Evolutionary conservation across 2,888 invertebrate species (phyloP).

Genomic region (Ligdia adustata): DNA sequence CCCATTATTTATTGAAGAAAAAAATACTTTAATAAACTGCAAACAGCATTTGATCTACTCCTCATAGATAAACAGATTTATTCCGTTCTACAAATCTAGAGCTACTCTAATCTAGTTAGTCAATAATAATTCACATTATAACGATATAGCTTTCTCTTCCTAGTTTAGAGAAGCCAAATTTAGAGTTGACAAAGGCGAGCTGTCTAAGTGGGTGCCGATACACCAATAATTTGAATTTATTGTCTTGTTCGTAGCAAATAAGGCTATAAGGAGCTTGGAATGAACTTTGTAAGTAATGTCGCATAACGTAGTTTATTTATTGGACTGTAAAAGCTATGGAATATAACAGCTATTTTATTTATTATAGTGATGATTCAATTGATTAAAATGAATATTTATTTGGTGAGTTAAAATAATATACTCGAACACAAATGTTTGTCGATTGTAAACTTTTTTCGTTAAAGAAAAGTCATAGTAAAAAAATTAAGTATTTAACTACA

Average conservation of each 20-base stretch:
- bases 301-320: constrained; percentile 6
- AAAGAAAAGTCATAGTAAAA: too few species aligned
- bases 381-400: too few species aligned
- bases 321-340: too few species aligned
- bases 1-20: too few species aligned
- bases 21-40: too few species aligned
- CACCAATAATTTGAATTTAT: constrained; percentile 35
- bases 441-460: too few species aligned
- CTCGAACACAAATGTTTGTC: too few species aligned
- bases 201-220: constrained; percentile 32
- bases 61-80: too few species aligned
- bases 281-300: neutral
- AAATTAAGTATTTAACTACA: too few species aligned
- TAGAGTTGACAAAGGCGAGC: constrained; percentile 23
- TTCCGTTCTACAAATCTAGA: too few species aligned
- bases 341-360: neutral
- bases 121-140: neutral
- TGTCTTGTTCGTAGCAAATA: constrained; percentile 13
- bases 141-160: constrained; percentile 29
- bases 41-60: too few species aligned
- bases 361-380: neutral
- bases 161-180: constrained; percentile 9
- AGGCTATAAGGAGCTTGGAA: constrained; percentile 10
- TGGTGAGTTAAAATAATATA: too few species aligned
- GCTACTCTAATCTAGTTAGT: neutral